phyloP scores from a whole-genome alignment of 2,797 vertebrate genomes.

The Liparis tanakae region DNA sequence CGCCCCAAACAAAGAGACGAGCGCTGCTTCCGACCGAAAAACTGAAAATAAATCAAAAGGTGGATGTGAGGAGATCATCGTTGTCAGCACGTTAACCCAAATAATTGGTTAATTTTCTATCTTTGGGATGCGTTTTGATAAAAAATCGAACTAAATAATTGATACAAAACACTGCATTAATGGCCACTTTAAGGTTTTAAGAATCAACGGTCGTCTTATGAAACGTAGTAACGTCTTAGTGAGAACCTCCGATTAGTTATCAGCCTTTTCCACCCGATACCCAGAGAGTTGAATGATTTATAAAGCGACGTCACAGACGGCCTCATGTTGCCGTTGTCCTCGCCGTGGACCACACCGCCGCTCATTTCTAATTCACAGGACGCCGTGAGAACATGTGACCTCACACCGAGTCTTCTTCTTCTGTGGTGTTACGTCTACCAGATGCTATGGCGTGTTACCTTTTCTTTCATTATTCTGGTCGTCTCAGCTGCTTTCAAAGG shows the following conservation, averaged over 20 bases:
- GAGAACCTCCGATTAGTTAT: slow-evolving; percentile 33
- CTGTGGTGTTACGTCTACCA: neutral
- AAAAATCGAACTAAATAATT: neutral
- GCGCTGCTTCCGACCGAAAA: slow-evolving; percentile 24
- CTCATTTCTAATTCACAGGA: slow-evolving; percentile 78
- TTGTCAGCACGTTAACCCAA: slow-evolving; percentile 2
- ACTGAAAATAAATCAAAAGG: slow-evolving; percentile 26
- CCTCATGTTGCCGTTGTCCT: slow-evolving; percentile 73
- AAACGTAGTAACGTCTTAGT: slow-evolving; percentile 13
- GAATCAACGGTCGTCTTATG: slow-evolving; percentile 15
- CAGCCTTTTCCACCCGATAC: slow-evolving; percentile 68
- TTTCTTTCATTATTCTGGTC: slow-evolving; percentile 5
- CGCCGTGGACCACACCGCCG: slow-evolving; percentile 47
- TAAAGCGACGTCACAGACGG: slow-evolving; percentile 67
- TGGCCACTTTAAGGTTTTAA: slow-evolving; percentile 19
- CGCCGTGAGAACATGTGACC: slow-evolving; percentile 60
- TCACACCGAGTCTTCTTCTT: slow-evolving; percentile 48
- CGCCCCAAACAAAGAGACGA: slow-evolving; percentile 40
- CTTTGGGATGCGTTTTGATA: neutral
- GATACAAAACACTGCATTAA: neutral
- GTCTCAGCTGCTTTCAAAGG: slow-evolving; percentile 33
- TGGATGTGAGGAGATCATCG: neutral
- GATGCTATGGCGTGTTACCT: neutral
- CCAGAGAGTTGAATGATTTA: slow-evolving; percentile 78
- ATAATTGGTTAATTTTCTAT: neutral